Conservation (phyloP, 1,140 invertebrate species). For the Aphelinus certus region DNA sequence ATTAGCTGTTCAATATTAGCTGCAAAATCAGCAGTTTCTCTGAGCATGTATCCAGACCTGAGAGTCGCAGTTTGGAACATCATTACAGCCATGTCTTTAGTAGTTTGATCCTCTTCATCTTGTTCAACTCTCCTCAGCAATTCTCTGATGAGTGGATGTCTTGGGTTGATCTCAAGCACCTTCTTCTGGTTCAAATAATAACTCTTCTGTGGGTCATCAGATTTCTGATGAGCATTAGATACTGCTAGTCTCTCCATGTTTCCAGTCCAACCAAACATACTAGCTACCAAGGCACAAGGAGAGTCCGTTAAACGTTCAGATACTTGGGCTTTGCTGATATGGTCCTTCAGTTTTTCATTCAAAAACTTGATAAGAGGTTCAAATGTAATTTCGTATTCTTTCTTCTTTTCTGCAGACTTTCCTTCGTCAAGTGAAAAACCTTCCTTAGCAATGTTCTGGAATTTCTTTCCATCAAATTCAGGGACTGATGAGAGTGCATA, state of each 20-base stretch:
- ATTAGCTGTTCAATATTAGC: slow-evolving; percentile 88
- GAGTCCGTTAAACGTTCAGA: slow-evolving; percentile 92
- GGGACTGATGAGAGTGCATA: slow-evolving; percentile 96
- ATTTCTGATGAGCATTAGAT: slow-evolving; percentile 96
- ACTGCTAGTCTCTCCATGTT: slow-evolving; percentile 98
- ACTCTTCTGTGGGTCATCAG: slow-evolving; percentile 88
- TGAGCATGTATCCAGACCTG: slow-evolving; percentile 88
- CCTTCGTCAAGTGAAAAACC: slow-evolving; percentile 89
- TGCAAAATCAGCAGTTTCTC: slow-evolving; percentile 88
- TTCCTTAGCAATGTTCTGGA: slow-evolving; percentile 99
- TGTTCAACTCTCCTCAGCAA: slow-evolving; percentile 84
- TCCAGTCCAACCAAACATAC: slow-evolving; percentile 97
- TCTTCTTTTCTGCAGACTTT: slow-evolving; percentile 83
- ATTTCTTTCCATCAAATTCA: slow-evolving; percentile 99
- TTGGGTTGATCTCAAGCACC: slow-evolving; percentile 96
- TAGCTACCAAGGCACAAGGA: slow-evolving; percentile 96
- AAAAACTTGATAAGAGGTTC: slow-evolving; percentile 95
- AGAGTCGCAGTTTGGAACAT: slow-evolving; percentile 95
- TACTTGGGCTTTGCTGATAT: slow-evolving; percentile 84
- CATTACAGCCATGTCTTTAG: slow-evolving; percentile 89
- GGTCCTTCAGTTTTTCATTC: slow-evolving; percentile 86
- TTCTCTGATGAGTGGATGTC: slow-evolving; percentile 95
- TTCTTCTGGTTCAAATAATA: slow-evolving; percentile 98
- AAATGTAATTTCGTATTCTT: slow-evolving; percentile 80
- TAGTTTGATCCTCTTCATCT: slow-evolving; percentile 81